Conservation (phyloP, 2,888 invertebrate genomes). For the Chrysolina haemoptera region DNA sequence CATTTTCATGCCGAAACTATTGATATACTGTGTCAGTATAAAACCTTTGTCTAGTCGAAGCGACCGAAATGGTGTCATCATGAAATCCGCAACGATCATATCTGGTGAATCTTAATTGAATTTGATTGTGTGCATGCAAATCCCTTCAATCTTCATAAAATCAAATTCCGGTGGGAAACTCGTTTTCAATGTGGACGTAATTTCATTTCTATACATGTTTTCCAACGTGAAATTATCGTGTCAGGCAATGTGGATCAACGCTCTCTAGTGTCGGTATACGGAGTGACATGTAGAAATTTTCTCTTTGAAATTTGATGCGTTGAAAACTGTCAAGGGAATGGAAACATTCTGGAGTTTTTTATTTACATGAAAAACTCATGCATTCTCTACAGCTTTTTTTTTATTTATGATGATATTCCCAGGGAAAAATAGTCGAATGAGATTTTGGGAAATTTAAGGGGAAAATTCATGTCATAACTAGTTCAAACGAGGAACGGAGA, state of each 20-base stretch:
- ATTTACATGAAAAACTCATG: no score
- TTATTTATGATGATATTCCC: no score
- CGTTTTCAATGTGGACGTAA: slow-evolving; percentile 24
- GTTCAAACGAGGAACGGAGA: no score
- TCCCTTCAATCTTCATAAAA: slow-evolving; percentile 28
- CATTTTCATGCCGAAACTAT: no score
- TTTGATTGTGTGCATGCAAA: slow-evolving; percentile 25
- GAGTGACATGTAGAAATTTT: background rate
- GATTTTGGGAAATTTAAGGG: no score
- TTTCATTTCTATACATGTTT: slow-evolving; percentile 12
- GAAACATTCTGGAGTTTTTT: no score
- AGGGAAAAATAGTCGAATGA: no score
- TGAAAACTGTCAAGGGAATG: background rate
- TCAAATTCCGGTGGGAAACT: slow-evolving; percentile 28
- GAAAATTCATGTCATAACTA: no score
- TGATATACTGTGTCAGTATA: no score
- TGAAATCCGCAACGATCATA: background rate
- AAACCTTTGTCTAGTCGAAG: background rate
- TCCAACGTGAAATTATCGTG: slow-evolving; percentile 7
- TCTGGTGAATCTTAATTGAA: slow-evolving; percentile 25
- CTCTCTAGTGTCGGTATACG: background rate
- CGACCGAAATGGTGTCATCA: background rate
- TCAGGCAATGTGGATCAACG: background rate
- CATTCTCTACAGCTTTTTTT: no score
- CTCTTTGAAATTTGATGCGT: background rate